Evolutionary conservation across 1,140 invertebrate genomes (phyloP), one percentile per base, ranked within the genome.

Genomic region (Leptinotarsa defecta): DNA sequence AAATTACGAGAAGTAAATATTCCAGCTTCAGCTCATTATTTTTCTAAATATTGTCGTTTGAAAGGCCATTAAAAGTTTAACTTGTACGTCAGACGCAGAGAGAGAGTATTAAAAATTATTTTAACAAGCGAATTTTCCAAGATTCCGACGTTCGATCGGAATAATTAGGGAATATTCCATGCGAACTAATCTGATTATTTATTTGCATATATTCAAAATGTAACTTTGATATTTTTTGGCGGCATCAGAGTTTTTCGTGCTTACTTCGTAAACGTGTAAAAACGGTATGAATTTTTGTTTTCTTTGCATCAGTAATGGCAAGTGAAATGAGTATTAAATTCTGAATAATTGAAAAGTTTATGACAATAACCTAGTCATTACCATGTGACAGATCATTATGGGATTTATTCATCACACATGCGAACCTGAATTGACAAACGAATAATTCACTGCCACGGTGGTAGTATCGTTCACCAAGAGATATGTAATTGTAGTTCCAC

Each of bases 51-150:
- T 73, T 65, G 71, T 34, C 71, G 61, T 57, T 69, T 68, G 49
- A 68, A 74, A 74, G 67, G 73, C 48, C 73, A 74, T 74, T 74
- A 74, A 74, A 74, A 74, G 73, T 74, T 74, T 71, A 20, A 61
- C 69, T 19, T 13, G 27, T 62, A 64, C 70, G 52, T 61, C 61
- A 73, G 22, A 65, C 17, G 24, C 24, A 74, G 72, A 65, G 19
- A 62, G 17, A 71, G 20, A 63, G 73, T 34, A 74, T 74, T 74
- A 74, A 74, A 74, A 34, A 68, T 74, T 22, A 74, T 74, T 74
- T 74, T 74, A 74, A 74, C 73, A 74, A 74, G 73, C 73, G 43
- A 74, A 74, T 74, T 68, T 69, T 74, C 52, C 67, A 61, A 52
- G 34, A 67, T 57, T 24, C 49, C 49, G 49, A 74, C 49, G 20